Percentiles rank a stretch among this genome's conserved stretches.
phyloP scores from a whole-genome alignment of 2,888 invertebrate species.

The Mystacides longicornis region DNA sequence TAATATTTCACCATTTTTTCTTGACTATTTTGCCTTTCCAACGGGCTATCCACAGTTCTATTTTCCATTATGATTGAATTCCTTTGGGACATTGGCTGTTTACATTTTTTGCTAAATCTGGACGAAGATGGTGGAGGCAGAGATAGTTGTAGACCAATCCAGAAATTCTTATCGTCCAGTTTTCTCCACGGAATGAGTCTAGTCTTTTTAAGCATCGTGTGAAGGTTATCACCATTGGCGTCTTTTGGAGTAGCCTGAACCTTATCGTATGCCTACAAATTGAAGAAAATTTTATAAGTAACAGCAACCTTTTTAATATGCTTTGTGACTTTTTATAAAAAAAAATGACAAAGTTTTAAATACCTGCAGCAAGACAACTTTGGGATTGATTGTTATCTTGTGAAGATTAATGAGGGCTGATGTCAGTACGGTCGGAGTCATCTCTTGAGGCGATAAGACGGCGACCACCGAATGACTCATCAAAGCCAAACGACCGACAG shows the following conservation, averaged over 20 bases:
- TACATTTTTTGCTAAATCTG: constrained; percentile 5
- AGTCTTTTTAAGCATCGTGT: constrained; percentile 40
- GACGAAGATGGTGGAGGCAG: constrained; percentile 49
- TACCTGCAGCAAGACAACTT: constrained; percentile 44
- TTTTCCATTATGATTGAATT: not conserved
- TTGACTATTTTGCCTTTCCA: not conserved
- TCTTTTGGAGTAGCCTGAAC: constrained; percentile 46
- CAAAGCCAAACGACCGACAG: constrained; percentile 37
- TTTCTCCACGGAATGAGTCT: constrained; percentile 48
- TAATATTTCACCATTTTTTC: not conserved
- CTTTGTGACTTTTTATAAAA: too few relatives aligned
- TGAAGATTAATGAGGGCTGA: constrained; percentile 38
- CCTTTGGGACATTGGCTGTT: not conserved
- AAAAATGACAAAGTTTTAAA: too few relatives aligned
- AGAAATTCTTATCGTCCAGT: constrained; percentile 53
- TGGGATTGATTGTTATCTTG: constrained; percentile 35
- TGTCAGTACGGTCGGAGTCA: constrained; percentile 39
- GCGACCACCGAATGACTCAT: constrained; percentile 42
- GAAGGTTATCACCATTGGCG: constrained; percentile 47
- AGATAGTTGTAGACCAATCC: constrained; percentile 56
- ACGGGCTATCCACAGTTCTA: not conserved
- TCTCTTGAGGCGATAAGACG: constrained; percentile 43
- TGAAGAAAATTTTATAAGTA: too few relatives aligned
- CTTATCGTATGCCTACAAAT: constrained; percentile 50
- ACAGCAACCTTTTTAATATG: too few relatives aligned